Percentiles rank a stretch among this genome's conserved stretches.
Conservation (phyloP, 1,140 invertebrate species). For the Rhynchophorus ferrugineus region DNA sequence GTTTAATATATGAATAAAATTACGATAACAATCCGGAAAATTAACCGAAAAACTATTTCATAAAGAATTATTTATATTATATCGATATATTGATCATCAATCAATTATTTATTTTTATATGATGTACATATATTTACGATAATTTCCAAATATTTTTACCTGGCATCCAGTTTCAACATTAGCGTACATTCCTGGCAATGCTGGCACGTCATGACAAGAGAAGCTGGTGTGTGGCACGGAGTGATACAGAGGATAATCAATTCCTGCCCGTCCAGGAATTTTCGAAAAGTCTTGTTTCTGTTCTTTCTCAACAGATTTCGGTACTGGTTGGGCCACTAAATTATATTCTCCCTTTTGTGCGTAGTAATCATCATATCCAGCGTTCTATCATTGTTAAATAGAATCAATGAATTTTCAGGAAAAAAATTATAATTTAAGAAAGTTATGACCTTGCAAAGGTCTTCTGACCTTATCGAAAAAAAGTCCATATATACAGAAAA, state of each 20-base stretch:
- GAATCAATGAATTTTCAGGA: not conserved
- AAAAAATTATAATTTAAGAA: conserved; percentile 7
- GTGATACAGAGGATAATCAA: conserved; percentile 73
- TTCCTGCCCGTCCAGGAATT: conserved; percentile 66
- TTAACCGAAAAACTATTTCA: no score
- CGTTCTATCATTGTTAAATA: conserved; percentile 11
- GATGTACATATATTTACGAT: no score
- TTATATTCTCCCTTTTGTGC: conserved; percentile 4
- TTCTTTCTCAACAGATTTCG: conserved; percentile 40
- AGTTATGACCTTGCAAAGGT: no score
- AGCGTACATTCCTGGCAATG: conserved; percentile 76
- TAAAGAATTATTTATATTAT: no score
- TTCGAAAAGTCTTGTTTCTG: conserved; percentile 68
- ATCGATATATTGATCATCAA: no score
- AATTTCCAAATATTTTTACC: conserved; percentile 49
- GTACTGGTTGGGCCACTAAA: conserved; percentile 14
- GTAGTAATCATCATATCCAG: conserved; percentile 12
- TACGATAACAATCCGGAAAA: no score
- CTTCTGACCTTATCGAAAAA: no score
- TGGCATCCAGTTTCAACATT: conserved; percentile 81
- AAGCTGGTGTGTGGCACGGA: conserved; percentile 69
- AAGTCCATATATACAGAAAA: no score
- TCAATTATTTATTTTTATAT: no score
- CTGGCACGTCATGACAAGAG: conserved; percentile 65
- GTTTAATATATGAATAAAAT: no score